Base-by-base conservation (phyloP, 2,888 invertebrate genomes). In the Vanessa cardui region DNA sequence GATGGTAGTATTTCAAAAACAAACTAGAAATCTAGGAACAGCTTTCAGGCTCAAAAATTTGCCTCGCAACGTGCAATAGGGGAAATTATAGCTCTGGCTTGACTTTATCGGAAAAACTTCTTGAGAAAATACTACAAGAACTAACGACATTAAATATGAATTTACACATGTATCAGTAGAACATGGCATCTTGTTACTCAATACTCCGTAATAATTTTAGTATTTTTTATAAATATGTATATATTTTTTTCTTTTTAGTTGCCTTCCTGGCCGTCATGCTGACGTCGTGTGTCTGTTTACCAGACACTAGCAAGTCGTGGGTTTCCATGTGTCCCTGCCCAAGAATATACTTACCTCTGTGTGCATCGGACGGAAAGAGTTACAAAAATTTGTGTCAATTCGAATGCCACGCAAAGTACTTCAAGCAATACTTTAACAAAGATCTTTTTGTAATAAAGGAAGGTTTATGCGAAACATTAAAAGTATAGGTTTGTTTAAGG, bases 361-460 rank as follows among this genome's bases (percentile, higher is more conserved):
- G 93, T 75, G 92, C 83, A 0, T 81, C 86, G 0, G 80, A 91
- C 75, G 79, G 84, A 1, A 73, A 52, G 3, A 88, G 84, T 0
- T 93, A 87, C 73, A 85, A 84, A 63, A 93, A 85, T 73, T 58
- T 58, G 5, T 94, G 93, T 78, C 87, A 89, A 70, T 89, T 86
- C 68, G 44, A 85, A 0, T 94, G 93, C 75, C 72, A 78, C 2
- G 74, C 76, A 0, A 71, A 78, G 0, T 75, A 64, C 63, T 63
- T 78, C 31, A 66, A 62, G 18, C 45, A 65, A 9, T 67, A 66
- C 15, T 70, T 49, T 18, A 72, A 72, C 5, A 62, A 66, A 2
- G 49, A 74, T 1, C 59, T 83, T 21, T 56, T 33, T 15, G 63
- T 82, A 5, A 4, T 76, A 7, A 77, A 71, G 46, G n/a, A 72